These are phyloP conservation scores for Urechis unicinctus DNA, from an alignment of 2,888 invertebrate species.

Conservation along the genomic window DNA sequence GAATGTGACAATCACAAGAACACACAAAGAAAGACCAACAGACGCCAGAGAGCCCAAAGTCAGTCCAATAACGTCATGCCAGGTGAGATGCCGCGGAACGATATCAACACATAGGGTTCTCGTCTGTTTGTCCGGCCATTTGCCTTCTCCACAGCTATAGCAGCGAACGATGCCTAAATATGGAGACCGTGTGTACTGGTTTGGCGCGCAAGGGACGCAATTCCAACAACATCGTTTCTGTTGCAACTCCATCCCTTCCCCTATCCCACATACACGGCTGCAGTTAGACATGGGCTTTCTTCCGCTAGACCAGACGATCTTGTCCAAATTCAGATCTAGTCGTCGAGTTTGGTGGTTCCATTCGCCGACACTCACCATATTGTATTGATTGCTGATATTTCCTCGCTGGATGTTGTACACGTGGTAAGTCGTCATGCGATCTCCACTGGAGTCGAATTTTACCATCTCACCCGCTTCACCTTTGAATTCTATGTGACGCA, in stretches of 20 bases:
- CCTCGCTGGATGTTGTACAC: conserved; percentile 7
- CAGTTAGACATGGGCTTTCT: conserved; percentile 15
- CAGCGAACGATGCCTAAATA: conserved; percentile 15
- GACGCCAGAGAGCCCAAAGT: conserved; percentile 8
- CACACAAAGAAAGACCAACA: conserved; percentile 12
- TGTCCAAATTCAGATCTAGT: neutral
- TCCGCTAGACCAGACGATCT: conserved; percentile 6
- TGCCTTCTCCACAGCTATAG: conserved; percentile 12
- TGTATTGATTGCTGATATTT: neutral
- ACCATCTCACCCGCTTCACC: conserved; percentile 15
- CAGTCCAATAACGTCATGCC: conserved; percentile 10
- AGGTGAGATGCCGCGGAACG: conserved; percentile 5
- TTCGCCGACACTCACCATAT: neutral
- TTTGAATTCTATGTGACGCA: conserved; percentile 10
- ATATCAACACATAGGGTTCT: conserved; percentile 16
- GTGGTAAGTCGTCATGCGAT: conserved; percentile 11
- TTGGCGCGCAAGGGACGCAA: conserved; percentile 22
- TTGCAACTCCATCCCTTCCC: conserved; percentile 14
- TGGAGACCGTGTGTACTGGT: conserved; percentile 14
- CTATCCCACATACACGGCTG: conserved; percentile 17
- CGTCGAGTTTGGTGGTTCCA: neutral
- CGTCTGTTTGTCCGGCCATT: conserved; percentile 21
- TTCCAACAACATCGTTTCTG: conserved; percentile 25
- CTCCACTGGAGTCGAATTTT: conserved; percentile 9
- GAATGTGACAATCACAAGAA: conserved; percentile 15